A percentile compares a stretch with the other conserved stretches of the same genome.
phyloP scores from a whole-genome alignment of 2,888 invertebrate species.

The Mesochorus sp. region DNA sequence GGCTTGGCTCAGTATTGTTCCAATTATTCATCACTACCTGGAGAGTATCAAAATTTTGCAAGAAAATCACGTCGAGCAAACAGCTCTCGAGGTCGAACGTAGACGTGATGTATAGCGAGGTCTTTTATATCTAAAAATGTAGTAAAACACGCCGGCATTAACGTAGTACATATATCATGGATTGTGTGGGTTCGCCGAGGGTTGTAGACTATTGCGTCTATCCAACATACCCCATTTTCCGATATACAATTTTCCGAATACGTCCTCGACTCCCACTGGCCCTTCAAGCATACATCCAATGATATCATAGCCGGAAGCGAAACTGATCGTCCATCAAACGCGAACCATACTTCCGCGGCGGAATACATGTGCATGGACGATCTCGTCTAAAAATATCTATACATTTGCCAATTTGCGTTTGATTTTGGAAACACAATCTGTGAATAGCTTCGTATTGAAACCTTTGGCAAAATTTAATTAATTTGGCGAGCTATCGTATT shows the following conservation, averaged over 20 bases:
- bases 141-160: background rate
- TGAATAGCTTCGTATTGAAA: no score
- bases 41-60: no score
- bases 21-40: no score
- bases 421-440: no score
- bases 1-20: no score
- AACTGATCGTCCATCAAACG: conserved; percentile 53
- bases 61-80: no score
- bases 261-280: background rate
- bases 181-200: background rate
- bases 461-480: no score
- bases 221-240: conserved; percentile 56
- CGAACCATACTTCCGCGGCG: background rate
- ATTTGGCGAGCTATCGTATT: no score
- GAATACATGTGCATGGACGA: background rate
- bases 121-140: no score
- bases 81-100: no score
- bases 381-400: background rate
- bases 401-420: background rate
- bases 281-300: conserved; percentile 29
- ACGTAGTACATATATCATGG: background rate
- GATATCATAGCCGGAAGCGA: conserved; percentile 15
- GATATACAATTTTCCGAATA: conserved; percentile 55
- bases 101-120: no score
- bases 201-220: conserved; percentile 18